Evolutionary conservation across 2,113 vertebrate species (phyloP).

Genomic region (Lycocorax pyrrhopterus): DNA sequence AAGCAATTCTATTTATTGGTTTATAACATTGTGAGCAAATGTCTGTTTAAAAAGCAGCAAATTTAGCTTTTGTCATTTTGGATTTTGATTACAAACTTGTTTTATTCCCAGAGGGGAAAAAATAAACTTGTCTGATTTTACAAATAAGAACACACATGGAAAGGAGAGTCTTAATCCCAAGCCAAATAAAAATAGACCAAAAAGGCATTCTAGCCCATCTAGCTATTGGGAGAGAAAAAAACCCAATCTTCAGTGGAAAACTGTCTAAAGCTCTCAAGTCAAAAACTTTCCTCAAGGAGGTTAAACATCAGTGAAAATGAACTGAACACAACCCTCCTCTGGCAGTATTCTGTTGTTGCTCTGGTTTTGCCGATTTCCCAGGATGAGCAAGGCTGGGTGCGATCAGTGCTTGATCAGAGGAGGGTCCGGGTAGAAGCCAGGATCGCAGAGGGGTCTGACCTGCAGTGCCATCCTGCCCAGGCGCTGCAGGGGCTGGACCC

Average conservation of each 20-base stretch:
- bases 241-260: not conserved
- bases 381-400: not conserved
- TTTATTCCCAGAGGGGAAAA: not conserved
- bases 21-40: not conserved
- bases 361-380: not conserved
- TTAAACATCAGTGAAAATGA: not conserved
- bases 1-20: not conserved
- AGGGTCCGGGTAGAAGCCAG: not conserved
- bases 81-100: not conserved
- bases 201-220: not conserved
- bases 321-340: not conserved
- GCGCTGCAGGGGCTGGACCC: not conserved
- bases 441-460: not conserved
- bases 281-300: not conserved
- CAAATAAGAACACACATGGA: not conserved
- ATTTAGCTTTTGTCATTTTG: not conserved
- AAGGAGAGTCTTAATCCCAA: not conserved
- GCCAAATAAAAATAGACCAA: not conserved
- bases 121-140: not conserved
- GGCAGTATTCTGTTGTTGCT: not conserved
- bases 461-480: not conserved
- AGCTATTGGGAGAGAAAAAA: not conserved
- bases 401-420: not conserved
- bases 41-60: constrained; percentile 4
- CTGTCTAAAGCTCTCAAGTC: not conserved